Evolutionary conservation across 1,140 invertebrate genomes (phyloP), one percentile per base, ranked within the genome.

Genomic region (Heliconius melpomene): DNA sequence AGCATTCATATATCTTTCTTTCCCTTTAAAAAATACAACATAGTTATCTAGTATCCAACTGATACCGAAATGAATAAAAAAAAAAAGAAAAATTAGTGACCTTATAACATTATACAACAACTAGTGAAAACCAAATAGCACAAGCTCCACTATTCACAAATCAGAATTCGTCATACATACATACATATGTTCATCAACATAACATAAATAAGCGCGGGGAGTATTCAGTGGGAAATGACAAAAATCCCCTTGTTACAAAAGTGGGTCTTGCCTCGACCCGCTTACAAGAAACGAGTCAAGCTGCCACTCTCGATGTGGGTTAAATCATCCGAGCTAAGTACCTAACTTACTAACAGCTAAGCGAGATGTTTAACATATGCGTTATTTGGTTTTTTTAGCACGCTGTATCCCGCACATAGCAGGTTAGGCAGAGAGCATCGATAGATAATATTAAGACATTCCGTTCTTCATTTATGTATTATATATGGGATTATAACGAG

Each of bases 241-340:
- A 72, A 72, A 72, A 38, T 36, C n/a, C 71, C 60, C 60, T 66
- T 72, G 71, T 72, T n/a, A 72, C 71, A 72, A 72, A 46, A 72
- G 71, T 72, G 71, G 71, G 71, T 72, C 71, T 72, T 72, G 36
- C 36, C 71, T 72, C 71, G 71, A 72, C 71, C 71, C 71, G 71
- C 71, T 72, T 72, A 72, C 20, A 72, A 72, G 71, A 72, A 72
- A 72, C 71, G 36, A 72, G 71, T 72, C 71, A 72, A 72, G 71
- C 71, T 72, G 71, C 71, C 71, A 72, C 71, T 72, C 71, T 72
- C 71, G 71, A 72, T 38, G 71, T 72, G 71, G 71, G 71, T 38
- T 72, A 66, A 66, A 66, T 66, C 60, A 66, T 66, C 60, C 60
- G 60, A 66, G 60, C 60, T 66, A 66, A 66, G 60, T 26, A 66